Percentiles rank a stretch among this genome's conserved stretches.
These are phyloP conservation scores for Oenanthe oenanthe DNA, from an alignment of 2,113 vertebrate genomes.

Conservation along the genomic window DNA sequence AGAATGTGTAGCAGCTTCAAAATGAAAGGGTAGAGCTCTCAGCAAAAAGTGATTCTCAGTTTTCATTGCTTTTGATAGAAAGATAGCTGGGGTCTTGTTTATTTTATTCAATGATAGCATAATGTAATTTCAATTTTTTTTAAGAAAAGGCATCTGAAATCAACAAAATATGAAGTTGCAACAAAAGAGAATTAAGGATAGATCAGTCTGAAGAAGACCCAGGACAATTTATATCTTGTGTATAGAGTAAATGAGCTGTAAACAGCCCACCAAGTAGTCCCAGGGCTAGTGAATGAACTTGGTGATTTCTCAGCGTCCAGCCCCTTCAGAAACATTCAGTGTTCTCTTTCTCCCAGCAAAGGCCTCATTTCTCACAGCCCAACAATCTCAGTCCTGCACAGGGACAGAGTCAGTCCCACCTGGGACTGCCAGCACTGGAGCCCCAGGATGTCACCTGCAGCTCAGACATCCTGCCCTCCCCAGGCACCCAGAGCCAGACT, in stretches of 20 bases:
- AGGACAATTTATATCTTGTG: background rate
- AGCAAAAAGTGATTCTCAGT: background rate
- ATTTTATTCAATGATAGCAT: background rate
- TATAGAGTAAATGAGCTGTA: background rate
- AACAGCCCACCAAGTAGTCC: background rate
- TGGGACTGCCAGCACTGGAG: fast-evolving
- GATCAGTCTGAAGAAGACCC: background rate
- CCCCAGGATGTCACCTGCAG: fast-evolving
- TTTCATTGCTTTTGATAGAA: conserved; percentile 8
- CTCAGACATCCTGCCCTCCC: background rate
- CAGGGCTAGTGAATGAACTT: background rate
- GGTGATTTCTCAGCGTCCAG: background rate
- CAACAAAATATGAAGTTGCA: background rate
- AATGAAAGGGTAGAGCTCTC: background rate
- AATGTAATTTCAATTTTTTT: background rate
- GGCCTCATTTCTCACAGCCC: background rate
- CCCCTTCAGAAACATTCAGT: background rate
- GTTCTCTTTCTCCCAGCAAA: background rate
- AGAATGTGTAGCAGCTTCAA: background rate
- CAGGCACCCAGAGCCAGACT: fast-evolving
- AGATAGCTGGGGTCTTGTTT: background rate
- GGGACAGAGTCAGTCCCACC: fast-evolving
- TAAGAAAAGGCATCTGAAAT: background rate
- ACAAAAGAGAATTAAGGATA: background rate
- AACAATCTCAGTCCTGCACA: background rate